Evolutionary conservation across 1,140 invertebrate genomes (phyloP), one percentile per base, ranked within the genome.

Genomic region (Phortica variegata): DNA sequence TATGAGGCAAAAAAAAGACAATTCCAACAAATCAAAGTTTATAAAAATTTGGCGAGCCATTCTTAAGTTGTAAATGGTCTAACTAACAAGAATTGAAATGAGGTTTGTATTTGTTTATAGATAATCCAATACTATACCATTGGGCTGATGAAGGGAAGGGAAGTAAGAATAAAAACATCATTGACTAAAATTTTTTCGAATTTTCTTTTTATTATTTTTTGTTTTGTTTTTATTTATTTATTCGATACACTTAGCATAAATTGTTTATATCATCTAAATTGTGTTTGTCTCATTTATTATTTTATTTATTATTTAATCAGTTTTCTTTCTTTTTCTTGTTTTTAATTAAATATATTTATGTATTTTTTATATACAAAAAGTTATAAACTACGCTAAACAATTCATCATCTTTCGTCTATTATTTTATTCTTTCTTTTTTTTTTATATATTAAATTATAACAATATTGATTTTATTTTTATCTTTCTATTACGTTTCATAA

Each of bases 331-430:
- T 52, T 48, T 37, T 42, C 16, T 43, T 49, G 10, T 40, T 48
- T 21, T 13, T 48, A 20, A 32, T 46, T 39, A 38, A 10, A 20
- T 50, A 26, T 18, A 20, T 26, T 44, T 43, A 29, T 39, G 21
- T 34, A 26, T 18, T 36, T 40, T 66, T 53, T 66, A 65, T 65
- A 65, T 59, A 65, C 58, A 65, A 65, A 60, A 65, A 66, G 61
- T 65, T 49, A 68, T 68, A 54, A 58, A 68, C 63, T 69, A 68
- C 65, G 52, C 57, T 68, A 68, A 66, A 68, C 63, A 68, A 68
- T 68, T 68, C 23, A 26, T 26, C 10, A 26, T 26, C 23, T 6
- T 26, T 26, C n/a, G n/a, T n/a, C n/a, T n/a, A n/a, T n/a, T n/a
- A n/a, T n/a, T n/a, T 66, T 63, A 68, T 52, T 65, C 57, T 61